Percentiles rank a stretch among this genome's conserved stretches.
Evolutionary conservation across 2,113 vertebrate species (phyloP).

Genomic region (Nothobranchius furzeri): DNA sequence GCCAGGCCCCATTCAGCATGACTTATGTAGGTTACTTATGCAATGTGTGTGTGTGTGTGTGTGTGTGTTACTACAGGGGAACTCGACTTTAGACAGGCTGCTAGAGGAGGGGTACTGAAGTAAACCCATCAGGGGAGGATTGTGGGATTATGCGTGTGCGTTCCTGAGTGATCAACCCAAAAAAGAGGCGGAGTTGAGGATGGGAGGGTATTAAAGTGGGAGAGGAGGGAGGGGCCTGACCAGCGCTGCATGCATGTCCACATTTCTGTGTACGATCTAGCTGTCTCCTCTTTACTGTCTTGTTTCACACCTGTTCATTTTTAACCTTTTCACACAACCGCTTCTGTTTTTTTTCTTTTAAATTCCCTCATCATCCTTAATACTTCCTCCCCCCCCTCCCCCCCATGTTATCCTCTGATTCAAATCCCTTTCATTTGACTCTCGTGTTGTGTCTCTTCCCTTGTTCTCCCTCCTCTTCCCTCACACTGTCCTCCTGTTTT

Average conservation of each 20-base stretch:
- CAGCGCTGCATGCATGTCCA: conserved; percentile 51
- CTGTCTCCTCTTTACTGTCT: conserved; percentile 32
- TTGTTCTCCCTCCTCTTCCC: not conserved
- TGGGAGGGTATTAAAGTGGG: conserved; percentile 68
- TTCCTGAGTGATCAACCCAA: conserved; percentile 42
- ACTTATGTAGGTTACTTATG: conserved; percentile 73
- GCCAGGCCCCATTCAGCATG: conserved; percentile 43
- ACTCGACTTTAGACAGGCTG: conserved; percentile 38
- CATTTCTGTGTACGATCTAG: conserved; percentile 57
- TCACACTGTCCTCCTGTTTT: not conserved
- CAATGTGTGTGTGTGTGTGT: conserved; percentile 47
- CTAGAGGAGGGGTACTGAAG: conserved; percentile 56
- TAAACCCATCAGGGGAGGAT: conserved; percentile 62
- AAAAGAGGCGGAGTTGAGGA: conserved; percentile 8
- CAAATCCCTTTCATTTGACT: conserved; percentile 47
- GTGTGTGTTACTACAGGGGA: conserved; percentile 21
- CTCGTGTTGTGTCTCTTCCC: conserved; percentile 42
- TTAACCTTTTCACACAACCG: conserved; percentile 28
- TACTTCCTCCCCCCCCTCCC: not conserved
- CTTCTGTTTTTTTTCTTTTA: conserved; percentile 9
- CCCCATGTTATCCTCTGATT: conserved; percentile 27
- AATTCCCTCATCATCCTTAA: conserved; percentile 17
- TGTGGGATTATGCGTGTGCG: conserved; percentile 67
- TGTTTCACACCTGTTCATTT: conserved; percentile 26
- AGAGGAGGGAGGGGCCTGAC: conserved; percentile 50